Evolutionary conservation across 2,888 invertebrate species (phyloP), one percentile per base, ranked within the genome.

Genomic region (Carpatolechia fugitivella): DNA sequence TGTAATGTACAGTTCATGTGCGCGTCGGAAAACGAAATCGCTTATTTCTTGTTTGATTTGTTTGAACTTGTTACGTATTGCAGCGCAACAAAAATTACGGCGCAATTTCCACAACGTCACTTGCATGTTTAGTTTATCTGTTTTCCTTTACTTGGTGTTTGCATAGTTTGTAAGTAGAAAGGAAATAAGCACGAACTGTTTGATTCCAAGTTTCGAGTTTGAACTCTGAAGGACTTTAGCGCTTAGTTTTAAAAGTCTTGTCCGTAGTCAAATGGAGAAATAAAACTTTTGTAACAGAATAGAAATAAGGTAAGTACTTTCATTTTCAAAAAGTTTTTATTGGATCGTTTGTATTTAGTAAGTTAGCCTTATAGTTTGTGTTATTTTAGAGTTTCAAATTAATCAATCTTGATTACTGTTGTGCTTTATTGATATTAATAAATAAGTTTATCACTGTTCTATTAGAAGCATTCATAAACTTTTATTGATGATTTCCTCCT

Each of bases 241-340:
- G 44, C 13, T 41, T 41, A 24, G 44, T 44, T 44, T 44, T 44
- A 44, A 24, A 44, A 44, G 44, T 44, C 20, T 29, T 44, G 29
- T 44, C 16, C 29, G 44, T 44, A 44, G 24, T 44, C 44, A 44
- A 44, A 44, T 44, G 29, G 44, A 44, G 29, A 44, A 29, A 44
- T 44, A 29, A 44, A 44, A 44, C 29, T 44, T 41, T 11, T 29
- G 29, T 44, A 24, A 44, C 29, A 6, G 44, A 44, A 44, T 20
- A 41, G 40, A 20, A 24, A 24, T 24, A 24, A 41, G 40, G 6
- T 24, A 24, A 41, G 40, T 20, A 18, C 18, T 41, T 18, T 18
- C 18, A 18, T 11, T 41, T 41, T 41, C 11, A 18, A 41, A 41
- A 41, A 18, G 10, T 41, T 41, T 41, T 41, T 10, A 41, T 41